phyloP scores from a whole-genome alignment of 2,888 invertebrate species.

The Falcaria lacertinaria region DNA sequence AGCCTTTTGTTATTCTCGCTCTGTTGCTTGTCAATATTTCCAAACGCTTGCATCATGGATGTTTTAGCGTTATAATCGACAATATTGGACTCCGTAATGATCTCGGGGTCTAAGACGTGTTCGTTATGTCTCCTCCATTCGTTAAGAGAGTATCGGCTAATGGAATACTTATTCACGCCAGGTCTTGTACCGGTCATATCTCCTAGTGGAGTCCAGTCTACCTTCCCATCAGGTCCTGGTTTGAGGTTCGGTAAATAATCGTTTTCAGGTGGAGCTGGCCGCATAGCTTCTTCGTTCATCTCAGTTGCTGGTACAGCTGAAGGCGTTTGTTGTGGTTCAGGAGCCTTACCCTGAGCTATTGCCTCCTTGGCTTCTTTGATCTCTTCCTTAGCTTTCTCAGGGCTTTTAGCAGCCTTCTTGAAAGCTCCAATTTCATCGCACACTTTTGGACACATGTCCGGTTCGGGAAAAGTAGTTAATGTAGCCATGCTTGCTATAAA shows the following conservation, averaged over 20 bases:
- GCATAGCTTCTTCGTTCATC: not conserved
- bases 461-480: constrained; percentile 48
- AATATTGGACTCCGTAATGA: constrained; percentile 77
- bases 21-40: constrained; percentile 84
- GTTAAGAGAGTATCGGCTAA: constrained; percentile 84
- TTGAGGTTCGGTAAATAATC: constrained; percentile 51
- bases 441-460: constrained; percentile 51
- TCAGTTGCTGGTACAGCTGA: constrained; percentile 4
- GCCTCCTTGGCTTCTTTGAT: constrained; percentile 24
- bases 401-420: constrained; percentile 45
- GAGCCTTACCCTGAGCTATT: constrained; percentile 11
- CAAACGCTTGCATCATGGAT: constrained; percentile 82
- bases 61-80: constrained; percentile 82
- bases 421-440: constrained; percentile 61
- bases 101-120: constrained; percentile 67
- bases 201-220: constrained; percentile 85
- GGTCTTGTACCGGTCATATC: constrained; percentile 87
- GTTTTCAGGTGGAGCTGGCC: constrained; percentile 25
- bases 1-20: constrained; percentile 83
- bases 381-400: constrained; percentile 31
- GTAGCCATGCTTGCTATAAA: constrained; percentile 13
- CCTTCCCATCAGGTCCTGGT: constrained; percentile 86
- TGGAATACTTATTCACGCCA: constrained; percentile 86
- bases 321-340: constrained; percentile 1
- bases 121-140: constrained; percentile 85